Conservation (phyloP, 2,797 vertebrate genomes). For the Pantherophis vulpinus region DNA sequence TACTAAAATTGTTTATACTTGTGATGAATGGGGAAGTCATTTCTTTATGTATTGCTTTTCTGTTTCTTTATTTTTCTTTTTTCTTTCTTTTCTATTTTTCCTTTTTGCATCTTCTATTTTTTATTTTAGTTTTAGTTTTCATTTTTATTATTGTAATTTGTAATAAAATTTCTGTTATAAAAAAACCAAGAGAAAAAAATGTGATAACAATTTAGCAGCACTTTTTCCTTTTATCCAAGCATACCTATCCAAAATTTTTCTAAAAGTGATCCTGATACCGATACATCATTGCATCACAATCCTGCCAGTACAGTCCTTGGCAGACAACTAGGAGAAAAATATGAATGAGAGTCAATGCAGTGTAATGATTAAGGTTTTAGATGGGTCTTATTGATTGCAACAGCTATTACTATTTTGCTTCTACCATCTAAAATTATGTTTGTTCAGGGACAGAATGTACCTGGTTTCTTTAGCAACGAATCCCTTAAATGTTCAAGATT, state of each 20-base stretch:
- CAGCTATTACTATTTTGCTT: neutral
- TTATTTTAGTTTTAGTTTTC: neutral
- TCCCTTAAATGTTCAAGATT: neutral
- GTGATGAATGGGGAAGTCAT: neutral
- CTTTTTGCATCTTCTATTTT: neutral
- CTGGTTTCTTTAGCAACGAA: neutral
- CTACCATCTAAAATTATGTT: neutral
- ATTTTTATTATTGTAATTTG: neutral
- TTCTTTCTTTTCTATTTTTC: neutral
- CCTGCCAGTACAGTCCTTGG: neutral
- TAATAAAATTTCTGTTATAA: neutral
- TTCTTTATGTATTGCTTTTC: neutral
- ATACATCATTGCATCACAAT: neutral
- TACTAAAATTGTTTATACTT: neutral
- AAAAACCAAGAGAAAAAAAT: neutral
- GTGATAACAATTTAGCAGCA: neutral
- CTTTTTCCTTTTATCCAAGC: neutral
- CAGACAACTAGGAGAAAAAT: neutral
- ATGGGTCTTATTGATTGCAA: neutral
- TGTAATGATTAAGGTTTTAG: neutral
- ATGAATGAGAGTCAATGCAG: neutral
- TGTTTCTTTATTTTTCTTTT: neutral
- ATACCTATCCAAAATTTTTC: neutral
- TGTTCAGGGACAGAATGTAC: neutral
- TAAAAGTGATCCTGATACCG: neutral